Base-by-base conservation (phyloP, 2,888 invertebrate genomes). In the Masnerella sp. region DNA sequence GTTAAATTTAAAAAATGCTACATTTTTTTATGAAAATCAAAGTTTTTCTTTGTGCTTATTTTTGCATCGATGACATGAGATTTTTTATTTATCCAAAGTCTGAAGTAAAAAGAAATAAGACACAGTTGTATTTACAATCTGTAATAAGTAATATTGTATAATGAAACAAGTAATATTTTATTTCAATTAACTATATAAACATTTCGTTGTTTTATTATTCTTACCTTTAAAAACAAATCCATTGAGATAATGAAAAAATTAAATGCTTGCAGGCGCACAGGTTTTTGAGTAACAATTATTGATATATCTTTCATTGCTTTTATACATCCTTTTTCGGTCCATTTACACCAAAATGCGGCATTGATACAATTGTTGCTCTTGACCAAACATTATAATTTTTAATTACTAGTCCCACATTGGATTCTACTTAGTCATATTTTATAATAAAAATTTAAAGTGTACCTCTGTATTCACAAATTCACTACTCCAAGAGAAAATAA, bases 361-460 rank as follows among this genome's bases (percentile, higher is more conserved):
- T 62, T 22, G 2, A 52, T 15, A 11, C 62, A 62, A 40, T 14
- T 8, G 20, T 42, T 36, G 25, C 42, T 62, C 61, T 59, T 11
- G 8, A 11, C 12, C 9, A 22, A 14, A 22, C n/a, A 45, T n/a
- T n/a, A n/a, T n/a, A n/a, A n/a, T n/a, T n/a, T n/a, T n/a, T n/a
- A n/a, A n/a, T n/a, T n/a, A n/a, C n/a, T n/a, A n/a, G n/a, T n/a
- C n/a, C n/a, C n/a, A n/a, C n/a, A n/a, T n/a, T n/a, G n/a, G n/a
- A n/a, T n/a, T n/a, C n/a, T n/a, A 34, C 5, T 8, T 3, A 38
- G 15, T 38, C n/a, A 42, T 18, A 18, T 18, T 42, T 18, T 5
- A n/a, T 42, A 42, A 5, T 15, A 11, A 1, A 34, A 0, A 3
- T 15, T 38, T 38, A 1, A 15, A 15, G 8, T 11, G 14, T 25